Base-by-base conservation (phyloP, 2,888 invertebrate genomes). In the Parascotia fuliginaria region DNA sequence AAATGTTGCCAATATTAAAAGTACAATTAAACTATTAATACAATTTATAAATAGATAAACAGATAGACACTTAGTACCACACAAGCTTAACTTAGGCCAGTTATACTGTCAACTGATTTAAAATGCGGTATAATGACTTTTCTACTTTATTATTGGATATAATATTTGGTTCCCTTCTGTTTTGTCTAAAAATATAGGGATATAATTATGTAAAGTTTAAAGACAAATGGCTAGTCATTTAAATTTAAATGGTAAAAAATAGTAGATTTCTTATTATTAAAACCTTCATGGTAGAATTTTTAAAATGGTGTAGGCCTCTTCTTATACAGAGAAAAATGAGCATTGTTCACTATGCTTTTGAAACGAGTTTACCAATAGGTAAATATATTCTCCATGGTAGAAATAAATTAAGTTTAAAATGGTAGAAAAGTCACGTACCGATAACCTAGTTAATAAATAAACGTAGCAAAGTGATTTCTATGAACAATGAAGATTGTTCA, bases 401-500 rank as follows among this genome's bases (percentile, higher is more conserved):
- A 24, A n/a, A 24, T 6, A 24, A 6, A 24, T 31, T 14, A 16
- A 7, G 24, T 15, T 15, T 16, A 28, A 2, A 11, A 16, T 41
- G 38, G 39, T 15, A 44, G 9, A 47, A 65, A 56, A 1, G 40
- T 47, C 43, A 46, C 46, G 47, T 54, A 43, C 55, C 59, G 37
- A 39, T n/a, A n/a, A n/a, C n/a, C 3, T 38, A 53, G 13, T 54
- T 34, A 31, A 53, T 54, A 59, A 55, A 50, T 60, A 67, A 60
- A 56, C 45, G 36, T 44, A 60, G 55, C 60, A 52, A 67, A 67
- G 40, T 46, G 50, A 53, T 55, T 59, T 61, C 74, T 78, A 75
- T 60, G 69, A 78, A 79, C 64, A 79, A 78, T 81, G 77, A 80
- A 78, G 77, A 73, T 79, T 79, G 82, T 82, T 84, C 81, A 81